A percentile compares a stretch with the other conserved stretches of the same genome.
phyloP scores from a whole-genome alignment of 2,113 vertebrate genomes.

The Phodopus roborovskii region DNA sequence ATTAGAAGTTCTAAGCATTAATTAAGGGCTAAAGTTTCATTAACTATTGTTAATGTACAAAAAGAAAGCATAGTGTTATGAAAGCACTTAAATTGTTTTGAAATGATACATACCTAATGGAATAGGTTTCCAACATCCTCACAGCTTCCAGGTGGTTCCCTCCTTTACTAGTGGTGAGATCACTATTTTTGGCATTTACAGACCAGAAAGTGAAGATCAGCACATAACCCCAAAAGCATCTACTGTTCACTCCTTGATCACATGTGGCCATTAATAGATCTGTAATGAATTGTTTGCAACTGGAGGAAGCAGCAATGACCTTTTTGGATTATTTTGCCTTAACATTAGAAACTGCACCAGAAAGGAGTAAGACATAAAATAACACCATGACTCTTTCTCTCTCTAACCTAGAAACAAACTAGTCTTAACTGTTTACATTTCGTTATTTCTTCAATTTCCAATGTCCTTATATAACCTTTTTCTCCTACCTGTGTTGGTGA shows the following conservation, averaged over 20 bases:
- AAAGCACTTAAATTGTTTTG: background rate
- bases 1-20: slow-evolving; percentile 80
- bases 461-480: background rate
- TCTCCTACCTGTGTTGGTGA: background rate
- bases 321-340: background rate
- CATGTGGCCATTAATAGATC: background rate
- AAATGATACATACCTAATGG: background rate
- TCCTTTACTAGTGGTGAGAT: slow-evolving; percentile 15
- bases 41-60: slow-evolving; percentile 56
- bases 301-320: background rate
- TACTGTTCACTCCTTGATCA: background rate
- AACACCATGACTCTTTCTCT: background rate
- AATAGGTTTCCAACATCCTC: background rate
- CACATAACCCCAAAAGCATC: background rate
- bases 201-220: background rate
- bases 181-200: background rate
- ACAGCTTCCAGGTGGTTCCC: background rate
- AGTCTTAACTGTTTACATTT: background rate
- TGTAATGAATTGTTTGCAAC: background rate
- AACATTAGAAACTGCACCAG: background rate
- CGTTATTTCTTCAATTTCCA: background rate
- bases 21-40: slow-evolving; percentile 76
- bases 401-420: background rate
- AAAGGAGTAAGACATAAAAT: background rate
- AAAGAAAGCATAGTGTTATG: background rate